Evolutionary conservation across 2,797 vertebrate species (phyloP), one percentile per base, ranked within the genome.

Genomic region (Brotula barbata): DNA sequence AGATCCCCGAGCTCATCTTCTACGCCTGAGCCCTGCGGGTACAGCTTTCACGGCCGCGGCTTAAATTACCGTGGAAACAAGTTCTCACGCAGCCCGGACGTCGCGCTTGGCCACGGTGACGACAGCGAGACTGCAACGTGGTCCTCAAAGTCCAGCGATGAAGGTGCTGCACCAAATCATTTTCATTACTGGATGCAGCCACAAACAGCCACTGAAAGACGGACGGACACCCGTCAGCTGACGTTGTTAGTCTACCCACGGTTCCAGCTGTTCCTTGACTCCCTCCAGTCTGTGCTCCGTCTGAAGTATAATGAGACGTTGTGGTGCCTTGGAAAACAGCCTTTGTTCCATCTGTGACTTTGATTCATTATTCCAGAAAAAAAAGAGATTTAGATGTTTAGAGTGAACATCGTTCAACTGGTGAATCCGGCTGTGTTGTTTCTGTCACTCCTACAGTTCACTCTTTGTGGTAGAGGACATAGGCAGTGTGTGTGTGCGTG

Each of bases 1-100:
- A 99, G 91, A 98, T 99, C 75, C 97, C 97, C 0, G 97, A 99
- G 73, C 95, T 99, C 48, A 95, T 99, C 88, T 98, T 99, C 90
- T 99, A 98, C 28, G 94, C 95, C 80, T 99, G 91, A 98, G 31
- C 3, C 3, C 46, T 31, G 1, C 28, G 11, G 44, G 55, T 23
- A 61, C 43, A 64, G 23, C 58, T 9, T 28, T 25, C 58, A 56
- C 61, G 61, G 62, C 13, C 9, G 3, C 3, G 8, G 3, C 13
- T 36, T 36, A 7, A 36, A 12, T 36, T 14, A 36, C 13, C 8
- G 13, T 36, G 34, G 13, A 36, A 36, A 14, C 13, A 4, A 36
- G 34, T 36, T 36, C 6, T 36, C 34, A 36, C 2, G 8, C 6
- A 10, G 34, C 6, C 31, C 11, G 31, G 11, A 33, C 11, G n/a